A percentile compares a stretch with the other conserved stretches of the same genome.
Evolutionary conservation across 2,113 vertebrate genomes (phyloP).

Genomic region (Gulo gulo): DNA sequence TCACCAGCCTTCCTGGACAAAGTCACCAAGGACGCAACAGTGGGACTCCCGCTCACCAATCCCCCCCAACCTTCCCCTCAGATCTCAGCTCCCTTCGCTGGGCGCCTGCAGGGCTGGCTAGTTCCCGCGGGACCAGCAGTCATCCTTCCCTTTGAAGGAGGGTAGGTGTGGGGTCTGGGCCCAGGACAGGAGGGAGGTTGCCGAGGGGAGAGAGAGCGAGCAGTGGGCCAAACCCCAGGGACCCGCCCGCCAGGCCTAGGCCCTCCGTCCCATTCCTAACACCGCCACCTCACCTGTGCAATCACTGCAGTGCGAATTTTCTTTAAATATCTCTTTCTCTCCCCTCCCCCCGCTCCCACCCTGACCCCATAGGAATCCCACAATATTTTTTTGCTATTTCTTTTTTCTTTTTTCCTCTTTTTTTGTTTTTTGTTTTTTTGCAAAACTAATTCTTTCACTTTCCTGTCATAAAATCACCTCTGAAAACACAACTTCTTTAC

Average conservation of each 20-base stretch:
- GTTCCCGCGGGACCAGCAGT: not conserved
- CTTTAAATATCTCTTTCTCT: conserved; percentile 85
- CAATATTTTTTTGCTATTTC: conserved; percentile 66
- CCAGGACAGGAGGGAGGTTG: not conserved
- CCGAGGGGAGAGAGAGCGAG: no score
- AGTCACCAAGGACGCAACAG: rapidly evolving
- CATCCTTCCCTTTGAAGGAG: not conserved
- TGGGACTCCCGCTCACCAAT: no score
- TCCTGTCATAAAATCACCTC: conserved; percentile 89
- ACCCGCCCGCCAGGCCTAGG: not conserved
- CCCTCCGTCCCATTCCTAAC: conserved; percentile 71
- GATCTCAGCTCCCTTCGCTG: not conserved
- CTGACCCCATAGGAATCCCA: conserved; percentile 80
- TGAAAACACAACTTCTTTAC: conserved; percentile 86
- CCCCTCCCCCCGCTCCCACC: conserved; percentile 73
- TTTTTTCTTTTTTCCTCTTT: conserved; percentile 54
- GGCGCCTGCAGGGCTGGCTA: not conserved
- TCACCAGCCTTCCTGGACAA: not conserved
- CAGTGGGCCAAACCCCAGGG: rapidly evolving
- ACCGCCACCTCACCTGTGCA: conserved; percentile 85
- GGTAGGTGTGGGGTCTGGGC: not conserved
- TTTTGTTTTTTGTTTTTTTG: conserved; percentile 81
- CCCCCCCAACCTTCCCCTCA: not conserved
- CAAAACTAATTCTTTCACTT: conserved; percentile 88
- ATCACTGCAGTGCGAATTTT: conserved; percentile 83